These are phyloP conservation scores for Ommatoiulus sabulosus DNA, from an alignment of 2,888 invertebrate species.

Conservation along the genomic window DNA sequence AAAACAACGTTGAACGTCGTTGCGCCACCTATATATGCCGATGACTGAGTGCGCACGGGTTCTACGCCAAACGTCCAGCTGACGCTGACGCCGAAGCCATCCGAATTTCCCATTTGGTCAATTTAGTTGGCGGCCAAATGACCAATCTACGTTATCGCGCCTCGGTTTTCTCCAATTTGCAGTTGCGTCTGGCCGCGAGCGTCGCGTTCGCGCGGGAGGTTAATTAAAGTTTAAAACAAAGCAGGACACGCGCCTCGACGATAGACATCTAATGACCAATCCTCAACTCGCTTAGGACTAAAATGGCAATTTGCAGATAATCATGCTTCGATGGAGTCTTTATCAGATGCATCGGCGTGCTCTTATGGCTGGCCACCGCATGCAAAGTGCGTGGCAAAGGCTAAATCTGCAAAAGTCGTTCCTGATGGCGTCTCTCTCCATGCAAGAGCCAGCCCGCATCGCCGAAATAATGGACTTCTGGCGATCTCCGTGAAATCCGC, in stretches of 20 bases:
- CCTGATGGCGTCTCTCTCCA: too few relatives aligned
- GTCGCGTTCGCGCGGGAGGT: background rate
- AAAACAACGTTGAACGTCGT: too few relatives aligned
- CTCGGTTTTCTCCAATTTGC: background rate
- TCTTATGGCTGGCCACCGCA: too few relatives aligned
- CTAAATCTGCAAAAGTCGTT: too few relatives aligned
- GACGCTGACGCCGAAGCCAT: background rate
- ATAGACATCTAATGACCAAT: constrained; percentile 37
- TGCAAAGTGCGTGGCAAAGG: too few relatives aligned
- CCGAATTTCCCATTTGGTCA: background rate
- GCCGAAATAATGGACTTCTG: too few relatives aligned
- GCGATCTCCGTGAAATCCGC: too few relatives aligned
- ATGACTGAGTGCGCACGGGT: too few relatives aligned
- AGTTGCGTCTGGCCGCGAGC: background rate
- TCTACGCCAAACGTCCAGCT: background rate
- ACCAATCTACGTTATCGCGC: background rate
- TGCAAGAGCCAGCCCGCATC: too few relatives aligned
- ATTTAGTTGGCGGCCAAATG: background rate
- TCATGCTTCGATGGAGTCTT: background rate
- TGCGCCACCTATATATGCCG: too few relatives aligned
- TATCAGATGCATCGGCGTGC: background rate
- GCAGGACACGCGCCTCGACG: background rate
- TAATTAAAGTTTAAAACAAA: background rate
- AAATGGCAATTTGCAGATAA: constrained; percentile 42
- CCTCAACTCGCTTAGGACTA: background rate